A percentile compares a stretch with the other conserved stretches of the same genome.
Conservation (phyloP, 2,888 invertebrate species). For the Platycnemis pennipes region DNA sequence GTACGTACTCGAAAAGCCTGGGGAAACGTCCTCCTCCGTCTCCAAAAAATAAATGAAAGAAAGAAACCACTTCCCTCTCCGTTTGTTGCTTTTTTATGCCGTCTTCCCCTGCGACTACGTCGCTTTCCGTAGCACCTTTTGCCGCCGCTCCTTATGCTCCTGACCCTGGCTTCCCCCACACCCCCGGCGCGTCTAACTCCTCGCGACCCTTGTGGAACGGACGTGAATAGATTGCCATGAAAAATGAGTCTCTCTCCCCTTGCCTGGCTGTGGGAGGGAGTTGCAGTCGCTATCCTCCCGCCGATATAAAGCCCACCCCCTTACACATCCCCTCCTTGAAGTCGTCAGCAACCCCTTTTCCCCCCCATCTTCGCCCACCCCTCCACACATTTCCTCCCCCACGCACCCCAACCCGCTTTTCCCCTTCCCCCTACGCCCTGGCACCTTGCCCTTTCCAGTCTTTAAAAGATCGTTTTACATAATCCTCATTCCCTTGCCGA, state of each 20-base stretch:
- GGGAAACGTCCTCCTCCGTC: background rate
- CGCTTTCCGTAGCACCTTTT: background rate
- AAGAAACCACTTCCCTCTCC: background rate
- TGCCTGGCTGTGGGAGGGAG: no score
- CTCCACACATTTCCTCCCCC: background rate
- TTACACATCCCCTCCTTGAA: background rate
- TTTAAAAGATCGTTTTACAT: background rate
- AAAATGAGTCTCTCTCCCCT: slow-evolving; percentile 55
- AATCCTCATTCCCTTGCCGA: background rate
- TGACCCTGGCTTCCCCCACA: slow-evolving; percentile 8
- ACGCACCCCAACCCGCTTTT: background rate
- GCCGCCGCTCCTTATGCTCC: background rate
- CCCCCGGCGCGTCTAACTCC: slow-evolving; percentile 15
- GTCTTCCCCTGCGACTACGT: background rate
- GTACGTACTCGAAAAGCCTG: background rate
- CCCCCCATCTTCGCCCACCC: background rate
- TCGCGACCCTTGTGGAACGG: slow-evolving; percentile 43
- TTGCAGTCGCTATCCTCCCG: background rate
- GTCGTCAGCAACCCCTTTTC: background rate
- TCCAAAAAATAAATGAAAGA: background rate
- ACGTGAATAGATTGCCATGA: slow-evolving; percentile 65
- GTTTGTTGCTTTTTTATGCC: background rate
- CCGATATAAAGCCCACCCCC: background rate
- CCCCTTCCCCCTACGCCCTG: background rate
- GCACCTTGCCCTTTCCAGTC: slow-evolving; percentile 1